Evolutionary conservation across 2,888 invertebrate species (phyloP), one percentile per base, ranked within the genome.

Genomic region (Podabrus alpinus): DNA sequence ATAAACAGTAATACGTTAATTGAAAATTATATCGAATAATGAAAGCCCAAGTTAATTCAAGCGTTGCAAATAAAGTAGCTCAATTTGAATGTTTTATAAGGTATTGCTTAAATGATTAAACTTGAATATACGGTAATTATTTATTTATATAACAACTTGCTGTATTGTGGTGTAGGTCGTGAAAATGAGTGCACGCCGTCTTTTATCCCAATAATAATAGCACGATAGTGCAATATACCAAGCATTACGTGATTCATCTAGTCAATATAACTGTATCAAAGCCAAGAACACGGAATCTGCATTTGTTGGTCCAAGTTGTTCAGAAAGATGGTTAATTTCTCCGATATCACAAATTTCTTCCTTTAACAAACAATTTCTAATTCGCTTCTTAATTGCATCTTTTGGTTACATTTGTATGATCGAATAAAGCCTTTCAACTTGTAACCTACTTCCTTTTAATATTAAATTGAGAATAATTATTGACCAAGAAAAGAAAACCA

Each of bases 371-470:
- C 62, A 19, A n/a, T 64, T 64, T 64, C 62, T 64, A 64, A 64
- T 64, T 64, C 45, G 62, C 62, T 64, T 64, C 45, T 64, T 64
- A 64, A 64, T 64, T 64, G 62, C 21, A n/a, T 64, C 62, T n/a
- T n/a, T 16, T 17, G 17, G 62, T 64, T 61, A 61, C 17, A 17
- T 64, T 17, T 64, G 62, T 64, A 21, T 19, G 62, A 64, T 64
- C 62, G 62, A 64, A 19, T 64, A 64, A 64, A 64, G 21, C 62
- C 62, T 64, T 64, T 64, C 21, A 64, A 64, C 62, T 64, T 64
- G 62, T 64, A 64, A 64, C 62, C 62, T 64, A 64, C 62, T 64
- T 64, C 62, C 45, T 64, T 64, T 19, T 19, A 16, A 61, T 21
- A 21, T 64, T 17, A 64, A 17, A 61, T 19, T 21, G 13, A 64